Evolutionary conservation across 2,888 invertebrate genomes (phyloP), one percentile per base, ranked within the genome.

Genomic region (Itoplectis maculator): DNA sequence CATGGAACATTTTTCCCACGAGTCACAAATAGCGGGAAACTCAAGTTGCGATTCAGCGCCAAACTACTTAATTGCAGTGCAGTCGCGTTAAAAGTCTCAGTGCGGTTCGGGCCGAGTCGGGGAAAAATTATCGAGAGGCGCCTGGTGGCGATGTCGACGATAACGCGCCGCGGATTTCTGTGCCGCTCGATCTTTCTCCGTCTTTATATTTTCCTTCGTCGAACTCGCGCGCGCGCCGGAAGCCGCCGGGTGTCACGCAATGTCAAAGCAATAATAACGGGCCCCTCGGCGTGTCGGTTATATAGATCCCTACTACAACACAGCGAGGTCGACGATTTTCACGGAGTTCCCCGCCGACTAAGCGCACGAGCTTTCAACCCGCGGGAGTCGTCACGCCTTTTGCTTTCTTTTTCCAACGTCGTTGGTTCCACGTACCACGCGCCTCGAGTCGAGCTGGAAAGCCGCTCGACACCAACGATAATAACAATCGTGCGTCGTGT

Each of bases 191-290:
- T 74, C 51, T 75, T 75, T 63, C 35, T 54, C 42, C 20, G 23
- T 66, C 51, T 72, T 76, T n/a, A n/a, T n/a, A n/a, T n/a, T 61
- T 72, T 42, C n/a, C 51, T 72, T 79, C 79, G 75, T 47, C 47
- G 66, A 82, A 82, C 49, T 54, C 61, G 76, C 40, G 61, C 61
- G 76, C 40, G 61, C 23, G 35, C 79, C 23, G 82, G 79, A 79
- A 79, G 68, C 74, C 18, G 70, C 18, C 9, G 29, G 68, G 45
- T 40, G 42, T 77, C 86, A 86, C 82, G 86, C 86, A 84, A 86
- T 84, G 84, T 86, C 84, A 83, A 80, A 86, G 76, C 79, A 61
- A 66, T 76, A 79, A 82, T 76, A 72, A 79, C 23, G 45, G 65
- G n/a, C n/a, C n/a, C n/a, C 51, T 18, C 35, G 15, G 76, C 66